phyloP scores from a whole-genome alignment of 2,888 invertebrate genomes.

The Chrysolina americana region DNA sequence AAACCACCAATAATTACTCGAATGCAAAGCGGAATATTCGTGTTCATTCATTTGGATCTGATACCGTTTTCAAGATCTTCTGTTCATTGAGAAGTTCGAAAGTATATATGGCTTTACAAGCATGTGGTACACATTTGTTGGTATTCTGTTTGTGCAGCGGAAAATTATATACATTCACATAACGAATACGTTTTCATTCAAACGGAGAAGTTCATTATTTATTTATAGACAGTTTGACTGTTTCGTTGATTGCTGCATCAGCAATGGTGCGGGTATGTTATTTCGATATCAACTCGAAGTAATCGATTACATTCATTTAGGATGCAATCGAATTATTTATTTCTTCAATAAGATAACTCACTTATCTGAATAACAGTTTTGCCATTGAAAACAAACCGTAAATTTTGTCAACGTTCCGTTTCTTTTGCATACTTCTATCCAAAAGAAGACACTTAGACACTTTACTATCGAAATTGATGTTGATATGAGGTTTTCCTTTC shows the following conservation, averaged over 20 bases:
- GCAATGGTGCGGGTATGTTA: neutral
- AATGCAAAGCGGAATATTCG: conserved; percentile 7
- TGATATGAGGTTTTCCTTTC: neutral
- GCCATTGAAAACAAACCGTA: too few species aligned
- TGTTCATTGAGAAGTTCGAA: conserved; percentile 31
- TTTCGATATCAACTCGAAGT: too few species aligned
- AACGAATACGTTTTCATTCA: conserved; percentile 16
- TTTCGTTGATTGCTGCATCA: neutral
- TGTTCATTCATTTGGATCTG: conserved; percentile 26
- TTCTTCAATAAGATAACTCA: too few species aligned
- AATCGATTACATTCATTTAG: too few species aligned
- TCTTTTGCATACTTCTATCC: too few species aligned
- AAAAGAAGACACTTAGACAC: too few species aligned
- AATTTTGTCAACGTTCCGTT: too few species aligned
- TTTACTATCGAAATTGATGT: too few species aligned
- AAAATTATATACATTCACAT: conserved; percentile 22
- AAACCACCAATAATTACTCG: conserved; percentile 8
- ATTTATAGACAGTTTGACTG: neutral
- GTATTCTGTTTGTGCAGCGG: conserved; percentile 17
- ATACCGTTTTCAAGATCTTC: conserved; percentile 29
- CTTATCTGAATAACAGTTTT: too few species aligned
- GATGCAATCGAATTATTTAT: too few species aligned
- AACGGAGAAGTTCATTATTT: neutral
- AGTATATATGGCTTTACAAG: conserved; percentile 36
- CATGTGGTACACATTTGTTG: conserved; percentile 49